A percentile compares a stretch with the other conserved stretches of the same genome.
Conservation (phyloP, 2,113 vertebrate genomes). For the Scomber scombrus region DNA sequence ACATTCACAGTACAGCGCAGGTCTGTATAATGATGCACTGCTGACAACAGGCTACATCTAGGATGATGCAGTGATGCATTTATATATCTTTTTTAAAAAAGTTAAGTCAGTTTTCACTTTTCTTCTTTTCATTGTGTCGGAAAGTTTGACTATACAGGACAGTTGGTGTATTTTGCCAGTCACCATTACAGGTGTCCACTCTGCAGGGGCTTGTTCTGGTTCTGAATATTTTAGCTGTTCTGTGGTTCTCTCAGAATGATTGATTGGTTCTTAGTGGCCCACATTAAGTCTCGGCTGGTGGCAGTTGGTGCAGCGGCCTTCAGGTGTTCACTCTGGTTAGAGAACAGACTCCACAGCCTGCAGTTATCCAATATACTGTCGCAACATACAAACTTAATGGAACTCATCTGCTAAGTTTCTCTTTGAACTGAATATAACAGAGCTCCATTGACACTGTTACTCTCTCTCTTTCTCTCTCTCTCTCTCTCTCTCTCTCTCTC, state of each 20-base stretch:
- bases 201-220: conserved; percentile 42
- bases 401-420: background rate
- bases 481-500: too few species aligned
- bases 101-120: background rate
- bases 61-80: background rate
- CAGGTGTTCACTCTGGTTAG: conserved; percentile 33
- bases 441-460: too few species aligned
- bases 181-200: conserved; percentile 77
- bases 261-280: conserved; percentile 56
- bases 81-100: background rate
- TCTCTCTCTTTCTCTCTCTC: too few species aligned
- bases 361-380: background rate
- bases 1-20: conserved; percentile 1
- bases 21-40: conserved; percentile 6
- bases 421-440: background rate
- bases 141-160: conserved; percentile 33
- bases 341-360: background rate
- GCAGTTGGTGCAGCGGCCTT: conserved; percentile 37
- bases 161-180: conserved; percentile 46
- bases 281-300: conserved; percentile 42
- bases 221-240: conserved; percentile 57
- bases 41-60: conserved; percentile 7
- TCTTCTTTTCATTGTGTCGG: background rate
- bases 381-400: background rate
- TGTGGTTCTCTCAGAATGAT: conserved; percentile 56